These are phyloP conservation scores for Zootermopsis nevadensis DNA, from an alignment of 2,888 invertebrate species.

Conservation along the genomic window DNA sequence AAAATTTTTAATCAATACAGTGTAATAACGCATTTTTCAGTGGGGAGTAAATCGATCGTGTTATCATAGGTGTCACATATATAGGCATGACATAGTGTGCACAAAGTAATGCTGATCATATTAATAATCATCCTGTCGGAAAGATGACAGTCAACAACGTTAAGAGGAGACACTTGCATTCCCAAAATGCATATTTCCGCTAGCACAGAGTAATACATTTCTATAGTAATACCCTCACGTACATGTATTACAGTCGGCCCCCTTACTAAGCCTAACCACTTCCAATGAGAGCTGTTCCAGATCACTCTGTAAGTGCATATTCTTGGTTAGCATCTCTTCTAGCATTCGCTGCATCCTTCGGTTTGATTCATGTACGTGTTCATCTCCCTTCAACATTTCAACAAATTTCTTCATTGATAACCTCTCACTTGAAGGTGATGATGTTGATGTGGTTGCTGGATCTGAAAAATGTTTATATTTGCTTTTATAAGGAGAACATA, in stretches of 20 bases:
- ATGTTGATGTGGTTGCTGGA: background rate
- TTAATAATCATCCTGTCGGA: too few relatives aligned
- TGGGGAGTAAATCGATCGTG: too few relatives aligned
- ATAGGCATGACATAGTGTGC: too few relatives aligned
- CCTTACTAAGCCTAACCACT: conserved; percentile 29
- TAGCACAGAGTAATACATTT: too few relatives aligned
- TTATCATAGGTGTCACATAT: too few relatives aligned
- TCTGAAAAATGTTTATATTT: background rate
- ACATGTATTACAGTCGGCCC: background rate
- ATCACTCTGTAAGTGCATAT: conserved; percentile 29
- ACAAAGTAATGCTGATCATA: too few relatives aligned
- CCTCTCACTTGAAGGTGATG: conserved; percentile 16
- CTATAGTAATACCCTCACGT: background rate
- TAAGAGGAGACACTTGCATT: too few relatives aligned
- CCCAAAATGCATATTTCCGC: too few relatives aligned
- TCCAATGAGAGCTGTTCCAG: conserved; percentile 23
- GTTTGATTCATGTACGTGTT: conserved; percentile 36
- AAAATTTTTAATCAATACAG: too few relatives aligned
- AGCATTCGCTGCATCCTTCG: conserved; percentile 24
- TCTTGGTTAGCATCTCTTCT: conserved; percentile 30
- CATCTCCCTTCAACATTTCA: conserved; percentile 25
- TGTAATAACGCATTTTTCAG: too few relatives aligned
- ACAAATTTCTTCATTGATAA: conserved; percentile 34
- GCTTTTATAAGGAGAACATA: background rate
- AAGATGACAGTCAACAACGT: too few relatives aligned